Base-by-base conservation (phyloP, 2,113 vertebrate genomes). In the Spermophilus dauricus region DNA sequence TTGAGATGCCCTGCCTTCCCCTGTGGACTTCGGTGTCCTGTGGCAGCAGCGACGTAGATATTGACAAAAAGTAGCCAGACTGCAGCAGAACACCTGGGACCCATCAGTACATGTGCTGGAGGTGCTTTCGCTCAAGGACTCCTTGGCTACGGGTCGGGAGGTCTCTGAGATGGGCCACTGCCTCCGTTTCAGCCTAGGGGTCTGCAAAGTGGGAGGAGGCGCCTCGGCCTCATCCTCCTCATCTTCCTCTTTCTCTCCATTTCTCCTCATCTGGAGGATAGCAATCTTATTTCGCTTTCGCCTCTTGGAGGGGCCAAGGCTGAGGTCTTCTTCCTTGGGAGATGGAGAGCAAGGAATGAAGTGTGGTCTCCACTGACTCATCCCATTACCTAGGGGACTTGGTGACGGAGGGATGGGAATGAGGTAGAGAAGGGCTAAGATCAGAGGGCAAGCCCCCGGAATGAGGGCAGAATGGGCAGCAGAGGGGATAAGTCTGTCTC, bases 301-400 rank as follows among this genome's bases (percentile, higher is more conserved):
- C 13, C 17, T 94, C 45, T 32, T 88, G 30, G 22, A 37, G 56
- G 8, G 20, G 48, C 13, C 20, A 22, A 42, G 11, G 28, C 22
- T 24, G 37, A 22, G 8, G 34, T 97, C 88, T 87, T 94, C 84
- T 42, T 92, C 94, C 94, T 89, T 84, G 77, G 65, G 72, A 32
- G 91, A 85, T 69, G 22, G 0, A 96, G 84, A 94, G 84, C 53
- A 63, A 89, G 56, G 84, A 10, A n/a, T 82, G 70, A 83, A 77
- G 76, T 1, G 11, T 56, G 28, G 24, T 53, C 51, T 26, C 75
- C 76, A 26, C 32, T 10, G 67, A 34, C 61, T 42, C 63, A 24
- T 32, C 87, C 37, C 42, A 14, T 20, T 26, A 37, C 28, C 24
- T 13, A 5, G 0, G 34, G 32, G 75, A 20, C 65, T 75, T 32